Conservation (phyloP, 1,140 invertebrate species). For the Temnothorax nylanderi region DNA sequence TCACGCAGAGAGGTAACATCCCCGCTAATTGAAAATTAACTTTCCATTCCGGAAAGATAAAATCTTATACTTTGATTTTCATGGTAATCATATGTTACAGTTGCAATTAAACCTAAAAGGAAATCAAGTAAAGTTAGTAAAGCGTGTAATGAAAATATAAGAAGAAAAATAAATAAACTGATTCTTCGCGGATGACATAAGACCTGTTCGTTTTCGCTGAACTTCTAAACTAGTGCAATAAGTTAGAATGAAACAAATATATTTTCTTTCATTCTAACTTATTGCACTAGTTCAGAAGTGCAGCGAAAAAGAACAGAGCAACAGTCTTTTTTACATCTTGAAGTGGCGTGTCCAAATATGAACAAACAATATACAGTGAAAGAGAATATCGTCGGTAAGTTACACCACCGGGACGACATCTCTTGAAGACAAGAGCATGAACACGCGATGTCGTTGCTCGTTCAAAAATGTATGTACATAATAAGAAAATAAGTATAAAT, state of each 20-base stretch:
- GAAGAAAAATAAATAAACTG: neutral
- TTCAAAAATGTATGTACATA: conserved; percentile 22
- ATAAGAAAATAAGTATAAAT: neutral
- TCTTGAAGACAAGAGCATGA: neutral
- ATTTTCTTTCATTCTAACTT: no score
- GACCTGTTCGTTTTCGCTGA: no score
- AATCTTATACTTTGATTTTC: neutral
- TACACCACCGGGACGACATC: neutral
- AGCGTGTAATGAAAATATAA: neutral
- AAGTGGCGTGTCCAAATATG: neutral
- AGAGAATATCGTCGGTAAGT: neutral
- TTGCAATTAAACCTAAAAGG: neutral
- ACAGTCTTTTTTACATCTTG: no score
- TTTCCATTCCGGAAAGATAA: neutral
- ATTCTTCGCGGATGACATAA: neutral
- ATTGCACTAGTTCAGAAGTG: no score
- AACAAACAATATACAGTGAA: neutral
- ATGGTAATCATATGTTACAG: neutral
- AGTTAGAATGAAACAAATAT: no score
- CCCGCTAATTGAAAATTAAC: neutral
- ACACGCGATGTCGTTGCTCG: neutral
- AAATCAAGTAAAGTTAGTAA: neutral
- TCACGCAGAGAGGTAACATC: neutral
- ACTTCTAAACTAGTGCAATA: no score
- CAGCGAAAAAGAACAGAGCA: no score